Evolutionary conservation across 2,797 vertebrate species (phyloP), one percentile per base, ranked within the genome.

Genomic region (Helostoma temminkii): DNA sequence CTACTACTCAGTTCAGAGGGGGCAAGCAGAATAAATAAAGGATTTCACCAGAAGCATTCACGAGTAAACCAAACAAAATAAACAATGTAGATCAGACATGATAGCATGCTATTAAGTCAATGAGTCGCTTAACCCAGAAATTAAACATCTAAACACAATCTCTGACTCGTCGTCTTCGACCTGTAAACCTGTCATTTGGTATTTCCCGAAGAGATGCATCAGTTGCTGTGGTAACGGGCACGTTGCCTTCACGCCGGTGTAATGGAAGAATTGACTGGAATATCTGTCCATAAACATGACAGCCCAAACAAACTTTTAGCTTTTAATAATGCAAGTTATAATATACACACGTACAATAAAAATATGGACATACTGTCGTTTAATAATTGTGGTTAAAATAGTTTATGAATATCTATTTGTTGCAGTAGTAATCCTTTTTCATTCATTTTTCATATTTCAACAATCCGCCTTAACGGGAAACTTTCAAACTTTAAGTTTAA

Each of bases 151-250:
- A 11, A 12, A 19, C 1, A 0, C 2, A 2, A 9, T 3, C n/a
- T 65, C 0, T 1, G 1, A 52, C 19, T 8, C 0, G 16, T 41
- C 0, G 0, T 8, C 0, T 16, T 2, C 22, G 4, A 18, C 3
- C 1, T 39, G 0, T 2, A 1, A 0, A 19, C 75, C 83, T 58
- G 24, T 60, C 28, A 45, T 52, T 82, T 92, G 87, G 90, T 90
- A 84, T 87, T 45, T 74, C 22, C 90, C 72, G 18, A 26, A 19
- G 34, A 48, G n/a, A 61, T 70, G 90, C 79, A 56, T 91, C 90
- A 60, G 92, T 94, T 93, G 76, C 91, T 90, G 93, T 85, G 90
- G 92, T 71, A 80, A 93, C 71, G 41, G 32, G 52, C 58, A 76
- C 42, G 64, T 56, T 53, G 70, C 41, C 11, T 10, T 10, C 6